These are phyloP conservation scores for Bovichtus diacanthus DNA, from an alignment of 2,797 vertebrate genomes.

Conservation along the genomic window DNA sequence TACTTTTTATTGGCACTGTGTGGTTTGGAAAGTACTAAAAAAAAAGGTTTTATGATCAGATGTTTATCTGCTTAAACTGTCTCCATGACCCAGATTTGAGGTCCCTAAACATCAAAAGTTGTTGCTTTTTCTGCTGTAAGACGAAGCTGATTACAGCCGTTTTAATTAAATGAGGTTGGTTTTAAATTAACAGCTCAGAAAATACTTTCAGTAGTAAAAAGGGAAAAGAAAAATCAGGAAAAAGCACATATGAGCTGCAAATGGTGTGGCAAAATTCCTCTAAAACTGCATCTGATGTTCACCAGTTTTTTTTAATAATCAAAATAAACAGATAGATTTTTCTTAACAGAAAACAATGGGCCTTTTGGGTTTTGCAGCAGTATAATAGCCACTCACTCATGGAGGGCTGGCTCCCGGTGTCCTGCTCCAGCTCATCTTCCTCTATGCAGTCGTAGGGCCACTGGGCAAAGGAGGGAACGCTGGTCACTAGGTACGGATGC, in stretches of 20 bases:
- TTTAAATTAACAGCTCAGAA: not conserved
- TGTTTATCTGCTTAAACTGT: not conserved
- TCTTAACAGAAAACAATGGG: not conserved
- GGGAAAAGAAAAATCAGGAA: accelerated
- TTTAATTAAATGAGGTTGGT: not conserved
- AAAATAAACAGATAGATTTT: not conserved
- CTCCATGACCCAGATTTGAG: not conserved
- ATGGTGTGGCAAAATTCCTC: not conserved
- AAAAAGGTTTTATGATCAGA: not conserved
- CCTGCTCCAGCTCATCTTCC: constrained; percentile 89
- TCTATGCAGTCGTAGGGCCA: constrained; percentile 89
- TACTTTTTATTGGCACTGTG: not conserved
- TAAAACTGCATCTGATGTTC: too few species aligned
- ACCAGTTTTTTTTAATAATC: not conserved
- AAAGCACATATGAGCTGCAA: not conserved
- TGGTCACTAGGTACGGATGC: constrained; percentile 62
- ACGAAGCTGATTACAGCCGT: not conserved
- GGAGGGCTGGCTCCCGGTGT: constrained; percentile 81
- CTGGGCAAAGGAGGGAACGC: constrained; percentile 78
- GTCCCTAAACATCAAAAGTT: not conserved
- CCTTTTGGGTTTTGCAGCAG: not conserved
- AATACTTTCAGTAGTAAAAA: not conserved
- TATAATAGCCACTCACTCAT: constrained; percentile 75
- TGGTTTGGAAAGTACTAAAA: not conserved
- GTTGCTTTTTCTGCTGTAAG: not conserved